Evolutionary conservation across 1,140 invertebrate genomes (phyloP), one percentile per base, ranked within the genome.

Genomic region (Scaptomyza hsui): DNA sequence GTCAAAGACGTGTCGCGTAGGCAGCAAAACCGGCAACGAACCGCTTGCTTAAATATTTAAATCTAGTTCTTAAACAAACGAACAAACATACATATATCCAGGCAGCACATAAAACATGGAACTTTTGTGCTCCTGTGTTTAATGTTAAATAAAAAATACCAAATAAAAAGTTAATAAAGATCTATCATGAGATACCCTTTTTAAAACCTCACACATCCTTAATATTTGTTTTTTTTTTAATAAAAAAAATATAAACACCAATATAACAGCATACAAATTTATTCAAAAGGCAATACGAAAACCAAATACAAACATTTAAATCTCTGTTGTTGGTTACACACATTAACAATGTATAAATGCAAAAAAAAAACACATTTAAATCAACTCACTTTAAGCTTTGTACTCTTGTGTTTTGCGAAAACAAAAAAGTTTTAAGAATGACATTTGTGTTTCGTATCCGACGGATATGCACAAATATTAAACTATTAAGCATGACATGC

Each of bases 21-120:
- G 18, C 6, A 7, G 16, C 35, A 37, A 37, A 12, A 37, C 32
- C n/a, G 16, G 1, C 37, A 15, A 37, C 26, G 26, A 29, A 29
- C 12, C 32, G 32, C 45, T 52, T 49, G 59, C 65, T 72, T 37
- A 81, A 85, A 85, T 86, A 85, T 85, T 86, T 86, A 85, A 85
- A 78, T 81, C 64, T 69, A 62, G 65, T 52, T 71, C 51, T 67
- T 29, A 57, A 60, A 39, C 26, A 49, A 70, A 56, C 51, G 52
- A 63, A 52, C 53, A 57, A 37, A 65, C 29, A 49, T 7, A 45
- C 39, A 45, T 52, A 49, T 37, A 48, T 4, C 26, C 45, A 18
- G 18, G 10, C 41, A 4, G 29, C 18, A 57, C 24, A 65, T 49
- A 49, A 65, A 42, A 39, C 39, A 68, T 53, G 39, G 26, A 53